Evolutionary conservation across 2,113 vertebrate species (phyloP), one percentile per base, ranked within the genome.

Genomic region (Pollachius pollachius): DNA sequence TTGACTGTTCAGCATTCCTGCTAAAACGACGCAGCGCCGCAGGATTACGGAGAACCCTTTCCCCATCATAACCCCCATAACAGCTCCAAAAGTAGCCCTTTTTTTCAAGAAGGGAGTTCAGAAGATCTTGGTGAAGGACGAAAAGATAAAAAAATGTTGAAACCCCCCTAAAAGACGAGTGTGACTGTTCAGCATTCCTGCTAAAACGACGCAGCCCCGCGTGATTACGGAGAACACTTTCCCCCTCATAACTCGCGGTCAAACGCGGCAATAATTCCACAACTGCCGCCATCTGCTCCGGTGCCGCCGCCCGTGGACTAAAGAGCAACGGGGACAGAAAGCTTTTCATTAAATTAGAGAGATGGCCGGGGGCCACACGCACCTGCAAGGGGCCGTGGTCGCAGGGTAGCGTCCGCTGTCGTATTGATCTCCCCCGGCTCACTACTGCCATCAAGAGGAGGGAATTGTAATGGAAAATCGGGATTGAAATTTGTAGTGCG

Each of bases 301-400:
- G 15, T 5, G 66, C 69, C 67, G 75, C 66, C 9, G 71, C 69
- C 17, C n/a, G 4, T 73, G 74, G 87, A 79, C 68, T 74, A 65
- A 70, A n/a, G 76, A 21, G 70, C 80, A 70, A 78, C 75, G 48
- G 75, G 85, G 80, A 79, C 72, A 69, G 67, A 80, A 83, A 84
- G 74, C 68, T 81, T 86, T 82, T 81, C 68, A 68, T 89, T 88
- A 89, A 84, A 90, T 91, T 88, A 89, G 77, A 71, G n/a, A 72
- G 79, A 80, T 77, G 73, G 71, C 81, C 64, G 66, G 67, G 58
- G 27, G 73, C 3, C 62, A 69, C 54, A 4, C 62, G 70, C 76
- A 79, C 81, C 72, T 81, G 75, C 74, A 59, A 62, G 18, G 61
- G 3, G 69, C 57, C 57, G 62, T 4, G 63, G 18, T 66, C 48